These are phyloP conservation scores for Calliopum simillimum DNA, from an alignment of 2,888 invertebrate species.

Conservation along the genomic window DNA sequence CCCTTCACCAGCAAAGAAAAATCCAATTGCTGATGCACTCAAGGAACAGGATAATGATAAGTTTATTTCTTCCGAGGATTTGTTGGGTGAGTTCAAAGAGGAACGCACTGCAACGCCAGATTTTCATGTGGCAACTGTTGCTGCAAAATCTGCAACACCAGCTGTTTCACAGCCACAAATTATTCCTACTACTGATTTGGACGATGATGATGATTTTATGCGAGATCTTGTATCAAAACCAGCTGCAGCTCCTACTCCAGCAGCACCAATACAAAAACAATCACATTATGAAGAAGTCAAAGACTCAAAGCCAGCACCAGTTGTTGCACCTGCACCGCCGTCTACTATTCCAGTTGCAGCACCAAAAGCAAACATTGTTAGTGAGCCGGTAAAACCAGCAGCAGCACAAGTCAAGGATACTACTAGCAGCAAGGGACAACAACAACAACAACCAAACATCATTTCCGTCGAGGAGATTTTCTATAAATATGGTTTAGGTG, in stretches of 20 bases:
- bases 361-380: slow-evolving; percentile 38
- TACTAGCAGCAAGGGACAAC: slow-evolving; percentile 38
- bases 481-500: slow-evolving; percentile 75
- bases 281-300: slow-evolving; percentile 40
- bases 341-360: slow-evolving; percentile 42
- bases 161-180: slow-evolving; percentile 27
- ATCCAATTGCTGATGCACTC: slow-evolving; percentile 59
- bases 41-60: slow-evolving; percentile 67
- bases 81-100: slow-evolving; percentile 64
- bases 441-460: slow-evolving; percentile 57
- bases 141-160: not conserved
- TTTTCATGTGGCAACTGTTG: slow-evolving; percentile 44
- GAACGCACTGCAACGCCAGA: slow-evolving; percentile 56
- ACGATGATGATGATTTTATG: slow-evolving; percentile 53
- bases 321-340: slow-evolving; percentile 31
- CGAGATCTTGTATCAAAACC: slow-evolving; percentile 40
- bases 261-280: slow-evolving; percentile 24
- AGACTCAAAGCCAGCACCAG: slow-evolving; percentile 22
- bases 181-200: slow-evolving; percentile 57
- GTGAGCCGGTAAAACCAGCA: slow-evolving; percentile 35
- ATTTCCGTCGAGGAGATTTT: slow-evolving; percentile 73
- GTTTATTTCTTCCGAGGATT: slow-evolving; percentile 67
- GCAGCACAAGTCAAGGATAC: slow-evolving; percentile 33
- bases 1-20: slow-evolving; percentile 64
- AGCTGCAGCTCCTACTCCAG: slow-evolving; percentile 34